phyloP scores from a whole-genome alignment of 2,888 invertebrate genomes.

The Tenthredo distinguenda region DNA sequence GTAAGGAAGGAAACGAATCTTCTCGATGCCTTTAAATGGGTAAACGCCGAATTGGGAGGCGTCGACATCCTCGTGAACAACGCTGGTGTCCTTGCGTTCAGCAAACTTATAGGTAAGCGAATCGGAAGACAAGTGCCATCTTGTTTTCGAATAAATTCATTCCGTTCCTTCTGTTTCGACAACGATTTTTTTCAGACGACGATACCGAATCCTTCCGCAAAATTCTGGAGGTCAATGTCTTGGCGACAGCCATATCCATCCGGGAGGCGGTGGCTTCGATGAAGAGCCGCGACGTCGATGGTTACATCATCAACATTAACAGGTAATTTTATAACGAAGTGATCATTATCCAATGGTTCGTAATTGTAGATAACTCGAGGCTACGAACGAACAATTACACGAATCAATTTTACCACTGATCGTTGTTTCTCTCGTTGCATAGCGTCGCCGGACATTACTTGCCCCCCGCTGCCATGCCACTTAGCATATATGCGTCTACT shows the following conservation, averaged over 20 bases:
- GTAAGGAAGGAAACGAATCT: slow-evolving; percentile 62
- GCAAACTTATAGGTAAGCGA: slow-evolving; percentile 59
- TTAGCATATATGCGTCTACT: slow-evolving; percentile 78
- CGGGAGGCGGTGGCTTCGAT: slow-evolving; percentile 81
- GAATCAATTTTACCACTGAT: background rate
- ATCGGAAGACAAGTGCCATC: background rate
- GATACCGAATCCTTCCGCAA: slow-evolving; percentile 72
- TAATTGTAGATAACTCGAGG: too few species aligned
- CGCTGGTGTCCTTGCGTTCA: slow-evolving; percentile 73
- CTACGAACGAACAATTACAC: background rate
- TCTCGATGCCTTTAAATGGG: slow-evolving; percentile 61
- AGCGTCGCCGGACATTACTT: slow-evolving; percentile 67
- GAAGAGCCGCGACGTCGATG: slow-evolving; percentile 79
- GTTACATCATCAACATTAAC: slow-evolving; percentile 83
- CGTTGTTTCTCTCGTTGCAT: slow-evolving; percentile 71
- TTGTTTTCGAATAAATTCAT: background rate
- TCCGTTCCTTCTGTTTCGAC: background rate
- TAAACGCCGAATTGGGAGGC: slow-evolving; percentile 71
- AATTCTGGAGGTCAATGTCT: slow-evolving; percentile 81
- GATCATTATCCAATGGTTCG: background rate
- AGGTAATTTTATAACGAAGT: slow-evolving; percentile 76
- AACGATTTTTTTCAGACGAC: slow-evolving; percentile 51
- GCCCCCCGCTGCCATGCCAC: slow-evolving; percentile 55
- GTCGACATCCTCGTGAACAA: slow-evolving; percentile 79
- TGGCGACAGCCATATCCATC: slow-evolving; percentile 81